phyloP scores from a whole-genome alignment of 1,140 invertebrate genomes.

The Linepithema humile region DNA sequence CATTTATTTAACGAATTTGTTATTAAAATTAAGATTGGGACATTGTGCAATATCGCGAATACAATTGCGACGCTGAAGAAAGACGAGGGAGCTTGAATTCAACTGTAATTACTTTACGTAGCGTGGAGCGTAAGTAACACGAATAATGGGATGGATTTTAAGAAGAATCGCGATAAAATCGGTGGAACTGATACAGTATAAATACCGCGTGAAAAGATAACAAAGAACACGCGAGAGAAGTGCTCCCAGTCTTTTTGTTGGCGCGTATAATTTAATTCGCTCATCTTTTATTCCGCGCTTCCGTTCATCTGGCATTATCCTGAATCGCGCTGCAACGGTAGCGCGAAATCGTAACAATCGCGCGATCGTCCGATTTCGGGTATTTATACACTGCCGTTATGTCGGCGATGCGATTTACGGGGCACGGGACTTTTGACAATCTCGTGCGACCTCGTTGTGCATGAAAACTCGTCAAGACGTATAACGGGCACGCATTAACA shows the following conservation, averaged over 20 bases:
- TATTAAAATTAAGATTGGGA: conserved; percentile 1
- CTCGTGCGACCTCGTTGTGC: conserved; percentile 22
- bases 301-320: conserved; percentile 56
- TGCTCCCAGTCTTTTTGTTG: conserved; percentile 40
- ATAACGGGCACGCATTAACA: conserved; percentile 26
- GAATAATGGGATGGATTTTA: background rate
- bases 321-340: conserved; percentile 57
- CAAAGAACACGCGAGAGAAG: conserved; percentile 49
- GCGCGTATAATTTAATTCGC: conserved; percentile 35
- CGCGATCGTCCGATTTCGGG: conserved; percentile 60
- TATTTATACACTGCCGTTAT: conserved; percentile 64
- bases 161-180: conserved; percentile 38
- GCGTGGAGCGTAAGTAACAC: background rate
- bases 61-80: background rate
- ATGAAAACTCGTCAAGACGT: conserved; percentile 42
- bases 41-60: background rate
- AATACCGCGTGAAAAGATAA: conserved; percentile 46
- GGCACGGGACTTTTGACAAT: conserved; percentile 29
- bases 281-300: conserved; percentile 48
- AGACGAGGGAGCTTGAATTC: background rate
- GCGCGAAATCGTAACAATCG: conserved; percentile 40
- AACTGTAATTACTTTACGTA: conserved; percentile 23
- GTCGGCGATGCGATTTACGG: conserved; percentile 33
- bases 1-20: too few relatives aligned
- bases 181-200: conserved; percentile 44